Evolutionary conservation across 2,797 vertebrate species (phyloP), one percentile per base, ranked within the genome.

Genomic region (Halcyon smyrnensis): DNA sequence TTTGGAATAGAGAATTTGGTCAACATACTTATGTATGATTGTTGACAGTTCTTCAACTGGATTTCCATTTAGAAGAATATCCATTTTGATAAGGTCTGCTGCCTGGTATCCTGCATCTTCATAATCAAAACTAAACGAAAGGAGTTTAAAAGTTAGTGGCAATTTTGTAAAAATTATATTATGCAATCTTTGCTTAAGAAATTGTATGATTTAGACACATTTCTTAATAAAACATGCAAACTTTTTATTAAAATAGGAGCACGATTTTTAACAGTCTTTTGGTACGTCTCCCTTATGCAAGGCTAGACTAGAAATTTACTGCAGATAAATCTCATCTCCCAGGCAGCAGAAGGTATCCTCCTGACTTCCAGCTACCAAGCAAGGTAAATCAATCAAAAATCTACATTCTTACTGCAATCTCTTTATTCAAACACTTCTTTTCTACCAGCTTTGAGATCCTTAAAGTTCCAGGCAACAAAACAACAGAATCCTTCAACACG

Each of bases 11-110:
- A 82, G 30, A 73, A 65, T 56, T 27, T 39, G 78, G 59, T 69
- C n/a, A 71, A 92, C 97, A 96, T 98, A 99, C 99, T 90, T 98
- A 97, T 99, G 99, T 65, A 98, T 98, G 57, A 99, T 96, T 12
- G 98, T 99, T 79, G 98, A 97, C 69, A 99, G 98, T 84, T 99
- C 99, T 95, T 99, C 99, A 76, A 99, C 99, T 15, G 97, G 94
- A 54, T 96, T 98, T 65, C 99, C 99, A 83, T 99, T 99, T 87
- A 99, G 94, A 45, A 99, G 98, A 96, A 99, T 98, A 94, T 99
- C 99, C 98, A 99, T 99, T 98, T 99, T 99, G 70, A 99, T 97
- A 92, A 99, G 97, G 71, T 99, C 98, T 82, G 99, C 99, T 27
- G 98, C 15, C 97, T 99, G 98, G 96, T 99, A 99, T 54, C 99